These are phyloP conservation scores for Lycaena phlaeas DNA, from an alignment of 2,888 invertebrate species.

Conservation along the genomic window DNA sequence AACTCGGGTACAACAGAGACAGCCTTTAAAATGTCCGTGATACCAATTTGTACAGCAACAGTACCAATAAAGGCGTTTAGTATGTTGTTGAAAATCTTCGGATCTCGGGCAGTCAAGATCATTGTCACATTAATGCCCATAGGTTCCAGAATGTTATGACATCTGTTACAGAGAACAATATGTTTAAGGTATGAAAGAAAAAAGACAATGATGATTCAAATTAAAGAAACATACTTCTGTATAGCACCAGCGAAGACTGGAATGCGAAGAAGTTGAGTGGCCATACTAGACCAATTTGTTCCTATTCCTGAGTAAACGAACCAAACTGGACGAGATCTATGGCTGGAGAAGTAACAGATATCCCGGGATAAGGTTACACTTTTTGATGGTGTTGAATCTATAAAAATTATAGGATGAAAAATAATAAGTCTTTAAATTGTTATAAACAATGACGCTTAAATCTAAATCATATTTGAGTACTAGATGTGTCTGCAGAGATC, in stretches of 20 bases:
- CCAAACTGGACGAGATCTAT: conserved; percentile 83
- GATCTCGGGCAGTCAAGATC: conserved; percentile 74
- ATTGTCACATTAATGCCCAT: conserved; percentile 77
- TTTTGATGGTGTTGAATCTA: conserved; percentile 49
- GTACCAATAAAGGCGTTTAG: conserved; percentile 82
- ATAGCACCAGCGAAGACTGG: conserved; percentile 83
- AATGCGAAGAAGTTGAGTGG: conserved; percentile 79
- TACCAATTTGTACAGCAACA: conserved; percentile 77
- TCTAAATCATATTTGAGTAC: too few species aligned
- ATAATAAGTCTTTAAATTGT: too few species aligned
- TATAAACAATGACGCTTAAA: too few species aligned
- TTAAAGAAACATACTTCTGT: too few species aligned
- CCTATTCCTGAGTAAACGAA: conserved; percentile 95
- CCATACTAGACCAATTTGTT: conserved; percentile 91
- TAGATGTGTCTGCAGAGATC: too few species aligned
- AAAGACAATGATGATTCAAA: too few species aligned
- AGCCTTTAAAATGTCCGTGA: conserved; percentile 66
- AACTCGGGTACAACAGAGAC: conserved; percentile 61
- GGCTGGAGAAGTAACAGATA: conserved; percentile 74
- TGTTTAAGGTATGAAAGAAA: too few species aligned
- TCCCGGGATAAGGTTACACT: conserved; percentile 54
- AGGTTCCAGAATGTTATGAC: conserved; percentile 74
- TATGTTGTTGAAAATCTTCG: conserved; percentile 77
- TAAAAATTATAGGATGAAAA: too few species aligned
- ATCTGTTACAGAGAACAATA: too few species aligned